Evolutionary conservation across 2,888 invertebrate species (phyloP).

Genomic region (Spialia ferax): DNA sequence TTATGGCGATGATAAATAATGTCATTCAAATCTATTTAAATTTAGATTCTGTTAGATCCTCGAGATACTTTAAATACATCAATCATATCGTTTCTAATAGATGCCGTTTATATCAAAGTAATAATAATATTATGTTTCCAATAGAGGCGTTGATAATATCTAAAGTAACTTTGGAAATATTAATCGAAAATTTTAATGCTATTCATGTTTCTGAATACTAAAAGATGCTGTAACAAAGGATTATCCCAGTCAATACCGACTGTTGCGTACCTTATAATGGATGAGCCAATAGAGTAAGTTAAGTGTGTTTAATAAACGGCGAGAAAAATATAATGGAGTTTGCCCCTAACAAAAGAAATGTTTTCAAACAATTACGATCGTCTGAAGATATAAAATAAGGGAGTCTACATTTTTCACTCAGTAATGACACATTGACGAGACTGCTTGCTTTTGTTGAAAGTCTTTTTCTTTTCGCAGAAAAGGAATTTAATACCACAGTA

Average conservation of each 20-base stretch:
- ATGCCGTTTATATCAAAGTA: neutral
- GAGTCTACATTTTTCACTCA: constrained; percentile 11
- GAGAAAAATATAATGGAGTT: constrained; percentile 38
- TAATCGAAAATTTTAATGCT: neutral
- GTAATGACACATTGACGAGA: neutral
- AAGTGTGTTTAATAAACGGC: constrained; percentile 27
- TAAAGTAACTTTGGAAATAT: constrained; percentile 5
- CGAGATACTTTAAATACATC: constrained; percentile 19
- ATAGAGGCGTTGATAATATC: neutral
- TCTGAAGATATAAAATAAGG: constrained; percentile 42
- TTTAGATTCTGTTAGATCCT: neutral
- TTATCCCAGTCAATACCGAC: constrained; percentile 1
- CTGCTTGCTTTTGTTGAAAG: neutral
- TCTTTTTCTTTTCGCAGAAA: neutral
- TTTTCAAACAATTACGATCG: constrained; percentile 47
- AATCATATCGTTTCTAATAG: constrained; percentile 6
- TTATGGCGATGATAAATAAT: constrained; percentile 19
- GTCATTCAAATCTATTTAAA: constrained; percentile 4
- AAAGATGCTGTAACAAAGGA: constrained; percentile 4
- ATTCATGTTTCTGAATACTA: constrained; percentile 1
- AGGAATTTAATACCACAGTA: neutral
- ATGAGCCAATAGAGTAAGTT: constrained; percentile 21
- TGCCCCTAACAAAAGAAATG: constrained; percentile 46
- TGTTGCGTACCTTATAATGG: constrained; percentile 17
- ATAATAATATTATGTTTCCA: neutral